Percentiles rank a stretch among this genome's conserved stretches.
Evolutionary conservation across 2,888 invertebrate genomes (phyloP).

Genomic region (Lochmaea crataegi): DNA sequence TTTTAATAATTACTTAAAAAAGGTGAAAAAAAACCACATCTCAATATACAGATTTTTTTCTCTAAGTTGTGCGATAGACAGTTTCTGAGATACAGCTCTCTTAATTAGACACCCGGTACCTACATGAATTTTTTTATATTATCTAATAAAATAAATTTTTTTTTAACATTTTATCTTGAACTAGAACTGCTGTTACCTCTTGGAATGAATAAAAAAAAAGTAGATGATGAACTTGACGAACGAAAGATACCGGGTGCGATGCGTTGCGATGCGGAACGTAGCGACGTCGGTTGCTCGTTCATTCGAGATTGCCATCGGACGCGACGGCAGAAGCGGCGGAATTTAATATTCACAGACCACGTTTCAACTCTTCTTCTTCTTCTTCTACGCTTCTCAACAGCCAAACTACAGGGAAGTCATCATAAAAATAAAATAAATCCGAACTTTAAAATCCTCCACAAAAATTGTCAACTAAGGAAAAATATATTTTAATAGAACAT

Average conservation of each 20-base stretch:
- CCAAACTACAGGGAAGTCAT: constrained; percentile 9
- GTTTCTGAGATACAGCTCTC: too few relatives aligned
- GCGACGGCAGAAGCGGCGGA: constrained; percentile 9
- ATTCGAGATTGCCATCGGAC: constrained; percentile 16
- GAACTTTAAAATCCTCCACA: not conserved
- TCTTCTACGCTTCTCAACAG: not conserved
- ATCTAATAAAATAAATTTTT: too few relatives aligned
- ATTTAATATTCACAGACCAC: constrained; percentile 29
- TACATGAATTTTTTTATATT: too few relatives aligned
- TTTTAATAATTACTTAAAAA: too few relatives aligned
- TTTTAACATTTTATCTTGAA: too few relatives aligned
- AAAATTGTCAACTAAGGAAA: not conserved
- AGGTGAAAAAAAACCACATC: too few relatives aligned
- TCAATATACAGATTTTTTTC: too few relatives aligned
- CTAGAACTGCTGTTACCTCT: not conserved
- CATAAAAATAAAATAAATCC: too few relatives aligned
- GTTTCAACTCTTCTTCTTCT: constrained; percentile 24
- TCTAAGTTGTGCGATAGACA: too few relatives aligned
- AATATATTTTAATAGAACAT: too few relatives aligned
- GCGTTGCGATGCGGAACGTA: not conserved
- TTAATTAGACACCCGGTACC: too few relatives aligned
- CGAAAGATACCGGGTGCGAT: not conserved
- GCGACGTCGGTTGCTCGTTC: constrained; percentile 5
- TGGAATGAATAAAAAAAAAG: not conserved
- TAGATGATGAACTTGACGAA: not conserved